Evolutionary conservation across 2,797 vertebrate species (phyloP), one percentile per base, ranked within the genome.

Genomic region (Bucorvus abyssinicus): DNA sequence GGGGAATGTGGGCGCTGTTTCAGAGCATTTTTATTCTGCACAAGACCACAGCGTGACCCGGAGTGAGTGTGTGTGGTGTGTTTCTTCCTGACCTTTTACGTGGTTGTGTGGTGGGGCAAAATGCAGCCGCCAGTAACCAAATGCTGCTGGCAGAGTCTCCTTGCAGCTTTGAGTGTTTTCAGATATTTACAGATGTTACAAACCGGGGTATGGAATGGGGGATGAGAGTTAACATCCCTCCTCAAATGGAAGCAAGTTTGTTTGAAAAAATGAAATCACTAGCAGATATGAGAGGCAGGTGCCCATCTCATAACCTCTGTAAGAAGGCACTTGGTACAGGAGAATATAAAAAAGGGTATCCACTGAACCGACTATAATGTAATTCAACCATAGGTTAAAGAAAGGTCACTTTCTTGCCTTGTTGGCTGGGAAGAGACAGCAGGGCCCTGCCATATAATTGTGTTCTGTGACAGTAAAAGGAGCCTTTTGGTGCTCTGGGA

Each of bases 381-480:
- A 93, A 69, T 93, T 94, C 77, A 87, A 68, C 70, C 89, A 53
- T 64, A 93, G 94, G 93, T 95, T 92, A 95, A 91, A 91, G 85
- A 81, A 96, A 94, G 96, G 93, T 93, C 83, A 70, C 87, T 92
- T 91, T 93, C 79, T 95, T 95, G 92, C 84, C 93, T 85, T 91
- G 63, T 96, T 96, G 93, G 45, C 84, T 96, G 69, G 71, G 87
- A 95, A 90, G 67, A 87, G 86, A 61, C 71, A 75, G 89, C 71
- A 68, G 75, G 94, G 53, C 69, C 90, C 94, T 89, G 89, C 85
- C 68, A 8, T 61, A 29, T 75, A 93, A 93, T 94, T 94, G 92
- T 90, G 84, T 87, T 96, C 68, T 85, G 68, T 89, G 90, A 87
- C 84, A 91, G 64, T 92, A 60, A 82, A 95, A 96, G 81, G 77